Base-by-base conservation (phyloP, 2,888 invertebrate species). In the Perdita meconis region DNA sequence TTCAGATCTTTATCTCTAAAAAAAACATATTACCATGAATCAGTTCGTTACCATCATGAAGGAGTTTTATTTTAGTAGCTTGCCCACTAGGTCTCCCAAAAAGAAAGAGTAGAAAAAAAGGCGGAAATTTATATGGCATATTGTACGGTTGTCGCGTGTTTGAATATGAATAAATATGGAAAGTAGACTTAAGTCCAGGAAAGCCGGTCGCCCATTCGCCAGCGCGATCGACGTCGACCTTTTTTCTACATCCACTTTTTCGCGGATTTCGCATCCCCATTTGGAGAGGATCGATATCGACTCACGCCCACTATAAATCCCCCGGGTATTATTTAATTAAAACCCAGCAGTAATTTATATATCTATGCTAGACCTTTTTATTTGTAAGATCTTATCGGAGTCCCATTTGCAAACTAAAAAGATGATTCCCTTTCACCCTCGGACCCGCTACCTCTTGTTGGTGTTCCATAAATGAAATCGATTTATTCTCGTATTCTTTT, bases 131-230 rank as follows among this genome's bases (percentile, higher is more conserved):
- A 79, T 79, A 47, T 38, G 36, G 36, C 42, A 40, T 61, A 72
- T 72, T 61, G 72, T 34, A 38, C 30, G 59, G 64, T 73, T 63
- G 79, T 80, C 80, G 60, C 22, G 19, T 22, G 63, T 80, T 73
- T 55, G 70, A 72, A 81, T 66, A 65, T 63, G 66, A 69, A 82
- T 82, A 83, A 81, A 83, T 83, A 77, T 65, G 78, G 67, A 67
- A 64, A 78, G 74, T 63, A 53, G 78, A 65, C 68, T 83, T 71
- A 65, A 78, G 66, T 72, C 66, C 47, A 47, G 38, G 59, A 59
- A 78, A 80, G n/a, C 81, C 53, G 69, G 26, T 65, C 50, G 64
- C 50, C 50, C 81, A 60, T 75, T 68, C 61, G 38, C 24, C 24
- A 22, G 36, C 53, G 13, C 40, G 65, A 44, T 59, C 68, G 19